A percentile compares a stretch with the other conserved stretches of the same genome.
Conservation (phyloP, 1,140 invertebrate species). For the Conopomorpha cramerella region DNA sequence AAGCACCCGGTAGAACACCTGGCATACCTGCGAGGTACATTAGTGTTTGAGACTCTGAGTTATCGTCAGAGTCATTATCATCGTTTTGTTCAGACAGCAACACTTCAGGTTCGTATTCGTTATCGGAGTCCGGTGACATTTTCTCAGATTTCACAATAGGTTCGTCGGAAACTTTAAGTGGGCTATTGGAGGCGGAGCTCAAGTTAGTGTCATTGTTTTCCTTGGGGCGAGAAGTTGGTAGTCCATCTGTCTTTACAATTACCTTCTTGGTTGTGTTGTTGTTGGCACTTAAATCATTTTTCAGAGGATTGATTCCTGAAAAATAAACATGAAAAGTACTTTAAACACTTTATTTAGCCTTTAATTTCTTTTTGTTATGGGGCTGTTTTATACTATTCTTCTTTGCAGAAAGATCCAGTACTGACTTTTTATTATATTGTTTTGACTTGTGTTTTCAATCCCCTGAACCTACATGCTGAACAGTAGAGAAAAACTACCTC, state of each 20-base stretch:
- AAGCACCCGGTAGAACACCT: constrained; percentile 24
- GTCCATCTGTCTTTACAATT: constrained; percentile 15
- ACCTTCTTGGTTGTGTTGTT: constrained; percentile 36
- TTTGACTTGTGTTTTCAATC: no score
- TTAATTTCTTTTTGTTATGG: no score
- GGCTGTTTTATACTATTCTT: no score
- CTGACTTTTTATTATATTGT: no score
- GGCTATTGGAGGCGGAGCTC: constrained; percentile 24
- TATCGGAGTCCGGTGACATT: constrained; percentile 46
- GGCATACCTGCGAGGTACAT: constrained; percentile 44
- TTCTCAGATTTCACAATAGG: constrained; percentile 42
- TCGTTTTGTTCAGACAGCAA: constrained; percentile 48
- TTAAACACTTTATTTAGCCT: no score
- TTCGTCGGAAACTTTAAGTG: constrained; percentile 35
- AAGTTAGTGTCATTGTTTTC: constrained; percentile 21
- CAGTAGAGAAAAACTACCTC: no score
- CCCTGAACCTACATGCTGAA: no score
- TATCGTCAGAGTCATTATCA: constrained; percentile 28
- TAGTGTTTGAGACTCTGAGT: constrained; percentile 38
- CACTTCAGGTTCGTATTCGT: constrained; percentile 53
- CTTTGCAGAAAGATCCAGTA: no score
- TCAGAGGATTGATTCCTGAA: constrained; percentile 47
- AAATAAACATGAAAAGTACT: constrained; percentile 5
- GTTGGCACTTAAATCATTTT: constrained; percentile 31
- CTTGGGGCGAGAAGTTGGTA: no score